Percentiles rank a stretch among this genome's conserved stretches.
These are phyloP conservation scores for Epizoanthus fatuus DNA, from an alignment of 92 coral and sea anemone species.

Conservation along the genomic window DNA sequence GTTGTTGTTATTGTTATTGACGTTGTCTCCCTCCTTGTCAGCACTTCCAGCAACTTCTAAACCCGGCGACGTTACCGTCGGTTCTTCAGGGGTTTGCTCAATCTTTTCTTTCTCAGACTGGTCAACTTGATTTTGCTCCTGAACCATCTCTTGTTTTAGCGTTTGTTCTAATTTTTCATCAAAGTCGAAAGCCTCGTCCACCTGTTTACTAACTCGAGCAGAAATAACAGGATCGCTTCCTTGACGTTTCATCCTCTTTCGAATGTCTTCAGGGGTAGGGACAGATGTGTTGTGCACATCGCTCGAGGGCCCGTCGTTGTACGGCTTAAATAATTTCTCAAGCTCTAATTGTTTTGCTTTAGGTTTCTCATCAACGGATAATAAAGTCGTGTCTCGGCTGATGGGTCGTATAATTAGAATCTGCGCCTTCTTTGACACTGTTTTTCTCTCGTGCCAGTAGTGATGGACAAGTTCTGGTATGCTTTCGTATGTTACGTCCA, in stretches of 20 bases:
- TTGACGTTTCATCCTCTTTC: constrained; percentile 56
- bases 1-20: constrained; percentile 25
- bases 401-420: constrained; percentile 83
- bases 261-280: constrained; percentile 10
- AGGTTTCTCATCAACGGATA: constrained; percentile 77
- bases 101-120: background rate
- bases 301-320: constrained; percentile 59
- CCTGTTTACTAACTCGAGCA: constrained; percentile 49
- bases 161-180: background rate
- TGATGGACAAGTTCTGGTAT: constrained; percentile 83
- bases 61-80: background rate
- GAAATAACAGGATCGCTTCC: constrained; percentile 71
- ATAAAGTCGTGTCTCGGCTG: constrained; percentile 89
- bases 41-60: background rate
- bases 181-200: constrained; percentile 20
- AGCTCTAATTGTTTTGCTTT: constrained; percentile 26
- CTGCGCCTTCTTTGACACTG: constrained; percentile 77
- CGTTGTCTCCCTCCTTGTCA: background rate
- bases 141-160: background rate
- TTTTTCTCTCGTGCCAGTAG: constrained; percentile 76
- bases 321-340: constrained; percentile 42
- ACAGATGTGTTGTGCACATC: constrained; percentile 25
- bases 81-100: background rate
- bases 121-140: background rate
- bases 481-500: constrained; percentile 79